Evolutionary conservation across 2,797 vertebrate genomes (phyloP).

Genomic region (Peromyscus melanophrys): DNA sequence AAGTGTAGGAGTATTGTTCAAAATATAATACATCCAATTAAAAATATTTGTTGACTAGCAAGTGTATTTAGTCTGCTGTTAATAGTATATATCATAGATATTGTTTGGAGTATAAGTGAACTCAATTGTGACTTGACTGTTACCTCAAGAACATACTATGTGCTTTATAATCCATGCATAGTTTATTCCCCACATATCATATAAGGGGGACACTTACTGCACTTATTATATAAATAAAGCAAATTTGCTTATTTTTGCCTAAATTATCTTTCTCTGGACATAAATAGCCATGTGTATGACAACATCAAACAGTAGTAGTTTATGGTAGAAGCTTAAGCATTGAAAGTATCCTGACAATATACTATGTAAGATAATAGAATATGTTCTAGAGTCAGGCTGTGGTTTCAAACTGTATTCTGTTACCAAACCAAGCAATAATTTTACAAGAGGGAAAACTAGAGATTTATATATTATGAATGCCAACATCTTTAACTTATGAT

Average conservation of each 20-base stretch:
- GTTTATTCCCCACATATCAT: not conserved
- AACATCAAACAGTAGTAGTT: not conserved
- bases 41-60: conserved; percentile 5
- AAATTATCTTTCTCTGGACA: not conserved
- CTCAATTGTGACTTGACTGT: not conserved
- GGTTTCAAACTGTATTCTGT: not conserved
- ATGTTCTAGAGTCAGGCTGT: not conserved
- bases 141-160: no score
- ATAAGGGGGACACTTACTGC: not conserved
- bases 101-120: not conserved
- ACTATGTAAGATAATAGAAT: not conserved
- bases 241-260: not conserved
- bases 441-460: not conserved
- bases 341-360: not conserved
- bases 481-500: not conserved
- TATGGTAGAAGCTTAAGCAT: not conserved
- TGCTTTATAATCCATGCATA: not conserved
- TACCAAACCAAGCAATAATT: not conserved
- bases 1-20: not conserved
- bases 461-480: not conserved
- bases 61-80: not conserved
- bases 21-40: conserved; percentile 3
- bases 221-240: not conserved
- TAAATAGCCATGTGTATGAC: not conserved
- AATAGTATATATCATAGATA: not conserved